A percentile compares a stretch with the other conserved stretches of the same genome.
Conservation (phyloP, 2,888 invertebrate species). For the Tortrix viridana region DNA sequence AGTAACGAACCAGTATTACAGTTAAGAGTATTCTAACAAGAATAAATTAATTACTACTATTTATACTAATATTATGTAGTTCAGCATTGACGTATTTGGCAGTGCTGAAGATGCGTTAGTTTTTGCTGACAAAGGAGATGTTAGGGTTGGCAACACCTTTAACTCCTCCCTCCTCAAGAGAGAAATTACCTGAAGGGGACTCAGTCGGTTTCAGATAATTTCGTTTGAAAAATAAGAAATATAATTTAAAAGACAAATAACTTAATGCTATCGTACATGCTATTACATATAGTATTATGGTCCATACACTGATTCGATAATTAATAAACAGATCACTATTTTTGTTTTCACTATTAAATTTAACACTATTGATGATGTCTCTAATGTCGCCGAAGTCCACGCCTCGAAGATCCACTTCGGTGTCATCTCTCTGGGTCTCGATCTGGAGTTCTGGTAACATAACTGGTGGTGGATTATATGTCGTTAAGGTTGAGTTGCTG, state of each 20-base stretch:
- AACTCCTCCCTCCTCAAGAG: conserved; percentile 18
- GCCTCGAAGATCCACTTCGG: conserved; percentile 8
- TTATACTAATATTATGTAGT: neutral
- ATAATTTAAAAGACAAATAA: conserved; percentile 2
- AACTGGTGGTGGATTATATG: neutral
- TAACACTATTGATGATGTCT: conserved; percentile 1
- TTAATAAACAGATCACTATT: neutral
- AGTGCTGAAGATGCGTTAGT: neutral
- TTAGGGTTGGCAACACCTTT: neutral
- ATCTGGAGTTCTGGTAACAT: conserved; percentile 4
- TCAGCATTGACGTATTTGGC: neutral
- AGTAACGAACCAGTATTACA: neutral
- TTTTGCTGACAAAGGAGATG: neutral
- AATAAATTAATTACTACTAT: neutral
- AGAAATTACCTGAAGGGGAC: conserved; percentile 11
- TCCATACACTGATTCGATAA: conserved; percentile 3
- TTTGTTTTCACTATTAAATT: neutral
- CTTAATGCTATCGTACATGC: neutral
- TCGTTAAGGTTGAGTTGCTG: neutral
- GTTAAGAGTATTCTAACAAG: neutral
- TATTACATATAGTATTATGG: neutral
- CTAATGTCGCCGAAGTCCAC: conserved; percentile 1
- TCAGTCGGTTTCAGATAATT: conserved; percentile 10
- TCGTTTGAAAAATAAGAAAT: conserved; percentile 7
- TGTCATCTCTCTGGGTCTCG: neutral